Evolutionary conservation across 2,888 invertebrate species (phyloP).

Genomic region (Drosophila niveifrons): DNA sequence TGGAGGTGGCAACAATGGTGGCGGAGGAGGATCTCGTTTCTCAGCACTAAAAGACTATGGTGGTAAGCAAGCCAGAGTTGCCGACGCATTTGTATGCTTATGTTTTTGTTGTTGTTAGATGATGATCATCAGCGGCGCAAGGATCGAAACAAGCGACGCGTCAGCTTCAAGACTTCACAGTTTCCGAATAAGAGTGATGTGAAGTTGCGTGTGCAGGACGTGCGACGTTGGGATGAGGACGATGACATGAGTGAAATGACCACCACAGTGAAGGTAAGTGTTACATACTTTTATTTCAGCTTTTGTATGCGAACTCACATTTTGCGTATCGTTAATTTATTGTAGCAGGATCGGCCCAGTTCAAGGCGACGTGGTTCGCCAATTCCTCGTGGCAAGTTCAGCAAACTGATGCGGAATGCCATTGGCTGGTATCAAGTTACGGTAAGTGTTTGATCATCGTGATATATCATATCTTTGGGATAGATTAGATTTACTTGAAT

Average conservation of each 20-base stretch:
- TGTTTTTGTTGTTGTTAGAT: constrained; percentile 13
- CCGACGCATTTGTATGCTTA: not conserved
- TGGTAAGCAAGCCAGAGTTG: constrained; percentile 62
- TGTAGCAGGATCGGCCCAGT: constrained; percentile 64
- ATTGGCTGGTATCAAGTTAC: constrained; percentile 91
- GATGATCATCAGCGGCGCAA: constrained; percentile 82
- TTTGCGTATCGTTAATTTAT: constrained; percentile 6
- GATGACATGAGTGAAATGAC: constrained; percentile 84
- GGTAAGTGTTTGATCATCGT: constrained; percentile 74
- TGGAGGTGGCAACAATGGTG: constrained; percentile 31
- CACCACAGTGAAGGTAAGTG: constrained; percentile 56
- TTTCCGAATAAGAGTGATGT: constrained; percentile 67
- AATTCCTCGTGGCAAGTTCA: constrained; percentile 79
- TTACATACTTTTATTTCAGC: not conserved
- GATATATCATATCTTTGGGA: not conserved
- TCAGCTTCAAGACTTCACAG: constrained; percentile 84
- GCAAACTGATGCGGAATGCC: constrained; percentile 82
- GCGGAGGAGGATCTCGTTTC: constrained; percentile 76
- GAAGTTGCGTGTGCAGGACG: constrained; percentile 64
- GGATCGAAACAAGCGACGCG: constrained; percentile 82
- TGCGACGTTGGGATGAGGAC: constrained; percentile 82
- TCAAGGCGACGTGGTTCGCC: constrained; percentile 69
- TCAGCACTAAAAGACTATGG: constrained; percentile 74
- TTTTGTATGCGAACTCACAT: not conserved
- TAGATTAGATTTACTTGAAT: not conserved